Conservation (phyloP, 2,888 invertebrate species). For the Eupithecia tripunctaria region DNA sequence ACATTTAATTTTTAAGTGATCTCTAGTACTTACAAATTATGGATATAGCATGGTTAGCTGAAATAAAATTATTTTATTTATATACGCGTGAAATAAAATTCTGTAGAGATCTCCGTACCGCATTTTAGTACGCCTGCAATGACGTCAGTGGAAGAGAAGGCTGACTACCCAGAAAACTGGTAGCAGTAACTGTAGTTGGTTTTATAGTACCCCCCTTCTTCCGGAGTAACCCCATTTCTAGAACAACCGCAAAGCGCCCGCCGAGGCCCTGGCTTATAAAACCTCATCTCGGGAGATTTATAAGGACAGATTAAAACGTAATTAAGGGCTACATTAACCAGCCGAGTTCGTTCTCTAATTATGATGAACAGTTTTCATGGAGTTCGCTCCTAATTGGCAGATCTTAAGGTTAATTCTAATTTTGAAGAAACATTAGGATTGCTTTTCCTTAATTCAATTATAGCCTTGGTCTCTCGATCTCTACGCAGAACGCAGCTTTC, state of each 20-base stretch:
- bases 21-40: too few species aligned
- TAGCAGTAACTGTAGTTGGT: neutral
- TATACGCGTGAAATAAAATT: too few species aligned
- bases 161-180: too few species aligned
- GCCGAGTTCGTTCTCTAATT: slow-evolving; percentile 35
- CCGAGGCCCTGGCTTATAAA: slow-evolving; percentile 9
- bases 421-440: neutral
- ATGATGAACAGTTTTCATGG: slow-evolving; percentile 22
- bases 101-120: too few species aligned
- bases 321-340: slow-evolving; percentile 36
- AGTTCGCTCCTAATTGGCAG: slow-evolving; percentile 10
- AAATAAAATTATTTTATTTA: too few species aligned
- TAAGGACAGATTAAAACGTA: slow-evolving; percentile 33
- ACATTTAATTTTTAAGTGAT: too few species aligned
- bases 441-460: neutral
- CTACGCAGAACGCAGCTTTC: too few species aligned
- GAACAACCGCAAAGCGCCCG: slow-evolving; percentile 1
- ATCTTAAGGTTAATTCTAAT: slow-evolving; percentile 2
- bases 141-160: too few species aligned
- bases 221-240: neutral
- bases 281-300: slow-evolving; percentile 17
- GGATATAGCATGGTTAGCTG: too few species aligned
- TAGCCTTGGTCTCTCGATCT: too few species aligned
- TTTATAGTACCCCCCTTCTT: neutral
- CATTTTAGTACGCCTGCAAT: too few species aligned